Conservation (phyloP, 1,140 invertebrate genomes). For the Oryzaephilus surinamensis region DNA sequence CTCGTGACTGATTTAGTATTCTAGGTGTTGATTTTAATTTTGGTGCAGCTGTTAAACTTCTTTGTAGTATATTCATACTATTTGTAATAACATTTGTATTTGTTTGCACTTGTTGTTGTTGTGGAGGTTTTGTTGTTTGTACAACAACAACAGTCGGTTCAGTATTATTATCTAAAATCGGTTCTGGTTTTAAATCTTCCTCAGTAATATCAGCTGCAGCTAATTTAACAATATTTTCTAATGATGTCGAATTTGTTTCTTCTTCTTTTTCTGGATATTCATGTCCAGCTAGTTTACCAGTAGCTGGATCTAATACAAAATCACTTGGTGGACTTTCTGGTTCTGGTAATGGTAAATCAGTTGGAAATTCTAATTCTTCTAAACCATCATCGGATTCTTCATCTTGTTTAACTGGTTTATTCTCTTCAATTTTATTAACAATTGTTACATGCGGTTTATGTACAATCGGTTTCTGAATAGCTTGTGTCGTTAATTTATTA, state of each 20-base stretch:
- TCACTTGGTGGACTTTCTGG: slow-evolving; percentile 54
- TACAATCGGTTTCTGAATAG: slow-evolving; percentile 4
- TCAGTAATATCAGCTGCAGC: slow-evolving; percentile 30
- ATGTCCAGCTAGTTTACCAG: slow-evolving; percentile 54
- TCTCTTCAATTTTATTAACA: slow-evolving; percentile 8
- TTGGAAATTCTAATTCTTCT: slow-evolving; percentile 38
- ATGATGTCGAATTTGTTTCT: slow-evolving; percentile 8
- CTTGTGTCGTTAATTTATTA: slow-evolving; percentile 1
- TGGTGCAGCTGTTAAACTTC: no score
- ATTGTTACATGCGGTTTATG: slow-evolving; percentile 2
- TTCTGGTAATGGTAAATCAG: slow-evolving; percentile 46
- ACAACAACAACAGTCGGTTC: neutral
- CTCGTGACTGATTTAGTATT: no score
- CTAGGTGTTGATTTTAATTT: no score
- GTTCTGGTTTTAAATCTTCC: slow-evolving; percentile 24
- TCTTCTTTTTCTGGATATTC: slow-evolving; percentile 43
- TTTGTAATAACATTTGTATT: no score
- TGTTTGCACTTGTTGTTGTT: neutral
- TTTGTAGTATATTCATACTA: no score
- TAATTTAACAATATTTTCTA: slow-evolving; percentile 32
- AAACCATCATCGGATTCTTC: slow-evolving; percentile 33
- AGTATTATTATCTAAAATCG: neutral
- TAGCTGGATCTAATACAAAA: slow-evolving; percentile 55
- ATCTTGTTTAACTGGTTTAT: slow-evolving; percentile 12
- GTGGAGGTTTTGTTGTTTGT: neutral